phyloP scores from a whole-genome alignment of 37 sponge, comb jelly and placozoan genomes.

The Oscarella lobularis region DNA sequence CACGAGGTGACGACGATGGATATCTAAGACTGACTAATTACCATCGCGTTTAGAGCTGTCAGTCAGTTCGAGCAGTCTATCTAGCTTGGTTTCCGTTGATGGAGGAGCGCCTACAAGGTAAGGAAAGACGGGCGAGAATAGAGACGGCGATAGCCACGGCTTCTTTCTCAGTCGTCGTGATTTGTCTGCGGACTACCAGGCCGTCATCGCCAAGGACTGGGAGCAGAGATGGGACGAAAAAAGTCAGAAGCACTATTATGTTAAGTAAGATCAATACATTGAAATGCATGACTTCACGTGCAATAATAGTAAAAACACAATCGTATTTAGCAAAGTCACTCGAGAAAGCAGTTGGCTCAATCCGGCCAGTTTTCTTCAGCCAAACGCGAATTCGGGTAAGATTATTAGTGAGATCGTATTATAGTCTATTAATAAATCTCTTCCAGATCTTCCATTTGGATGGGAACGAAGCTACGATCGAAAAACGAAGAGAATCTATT shows the following conservation, averaged over 20 bases:
- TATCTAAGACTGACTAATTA: too few relatives aligned
- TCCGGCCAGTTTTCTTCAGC: neutral
- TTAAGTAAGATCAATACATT: neutral
- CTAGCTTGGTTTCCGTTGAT: too few relatives aligned
- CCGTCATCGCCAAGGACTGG: neutral
- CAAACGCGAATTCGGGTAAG: neutral
- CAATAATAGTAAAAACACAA: neutral
- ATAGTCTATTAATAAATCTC: neutral
- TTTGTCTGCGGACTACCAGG: neutral
- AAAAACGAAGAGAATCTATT: neutral
- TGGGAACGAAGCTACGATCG: neutral
- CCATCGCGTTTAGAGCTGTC: too few relatives aligned
- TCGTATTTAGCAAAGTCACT: neutral
- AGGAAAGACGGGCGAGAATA: too few relatives aligned
- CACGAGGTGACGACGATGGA: too few relatives aligned
- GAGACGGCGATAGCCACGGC: too few relatives aligned
- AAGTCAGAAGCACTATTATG: neutral
- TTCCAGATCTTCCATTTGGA: neutral
- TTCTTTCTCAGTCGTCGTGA: neutral
- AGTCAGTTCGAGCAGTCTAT: too few relatives aligned
- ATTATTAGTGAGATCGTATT: too few relatives aligned
- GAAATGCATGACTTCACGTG: neutral
- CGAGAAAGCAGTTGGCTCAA: slow-evolving; percentile 1
- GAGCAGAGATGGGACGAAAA: neutral
- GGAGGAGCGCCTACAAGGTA: too few relatives aligned